Base-by-base conservation (phyloP, 1,140 invertebrate genomes). In the Magallana angulata region DNA sequence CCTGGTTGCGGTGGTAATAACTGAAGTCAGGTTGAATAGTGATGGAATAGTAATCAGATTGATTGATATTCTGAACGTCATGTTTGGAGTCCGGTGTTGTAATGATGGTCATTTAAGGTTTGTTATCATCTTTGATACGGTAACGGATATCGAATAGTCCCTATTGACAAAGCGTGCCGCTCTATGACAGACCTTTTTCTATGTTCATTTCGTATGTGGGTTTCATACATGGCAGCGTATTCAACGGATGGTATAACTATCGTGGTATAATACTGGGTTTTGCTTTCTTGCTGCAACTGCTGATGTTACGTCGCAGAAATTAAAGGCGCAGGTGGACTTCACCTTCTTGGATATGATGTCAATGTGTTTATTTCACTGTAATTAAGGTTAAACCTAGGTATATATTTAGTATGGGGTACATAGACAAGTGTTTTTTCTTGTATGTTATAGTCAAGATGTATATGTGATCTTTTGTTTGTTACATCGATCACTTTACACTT, bases 161-260 rank as follows among this genome's bases (percentile, higher is more conserved):
- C 68, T n/a, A 76, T 9, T 76, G 18, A 76, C n/a, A 36, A 76
- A 76, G 7, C 68, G 3, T 76, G 68, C 80, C 6, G 86, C 59
- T 24, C 14, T 57, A 64, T 76, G 48, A 84, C 87, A 84, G 36
- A 89, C 60, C 48, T 64, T 64, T 84, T 85, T 84, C 76, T 82
- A 36, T 36, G 57, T 82, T 12, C 5, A 12, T 9, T 62, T 16
- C 8, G 58, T 87, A 14, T 18, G 12, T 8, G 59, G 60, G 80
- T 90, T 64, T 76, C 85, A 90, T 12, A 89, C 60, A 1, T 58
- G 60, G 6, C 81, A n/a, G 86, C 7, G n/a, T 90, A 88, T 56
- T 90, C 85, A 14, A 87, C 24, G 1, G 82, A 14, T 7, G 71
- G 85, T 60, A 71, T 57, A 3, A 89, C 84, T 6, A 90, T 18